A percentile compares a stretch with the other conserved stretches of the same genome.
phyloP scores from a whole-genome alignment of 2,888 invertebrate species.

The Nesidiocoris tenuis region DNA sequence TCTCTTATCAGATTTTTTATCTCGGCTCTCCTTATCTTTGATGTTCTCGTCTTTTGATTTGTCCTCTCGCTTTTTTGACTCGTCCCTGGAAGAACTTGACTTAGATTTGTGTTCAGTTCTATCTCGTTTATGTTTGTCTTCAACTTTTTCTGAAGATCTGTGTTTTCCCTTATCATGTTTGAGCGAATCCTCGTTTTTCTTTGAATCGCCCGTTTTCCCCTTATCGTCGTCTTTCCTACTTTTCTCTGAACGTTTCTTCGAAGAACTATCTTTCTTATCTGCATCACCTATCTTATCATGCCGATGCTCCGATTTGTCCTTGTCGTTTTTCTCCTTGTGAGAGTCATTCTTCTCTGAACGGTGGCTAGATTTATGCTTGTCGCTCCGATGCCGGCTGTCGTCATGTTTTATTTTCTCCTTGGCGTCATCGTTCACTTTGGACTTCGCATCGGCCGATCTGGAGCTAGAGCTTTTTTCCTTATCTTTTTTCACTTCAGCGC shows the following conservation, averaged over 20 bases:
- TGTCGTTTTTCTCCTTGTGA: constrained; percentile 33
- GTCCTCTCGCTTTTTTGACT: constrained; percentile 58
- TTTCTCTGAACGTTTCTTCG: constrained; percentile 41
- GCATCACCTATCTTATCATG: constrained; percentile 44
- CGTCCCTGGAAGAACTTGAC: constrained; percentile 42
- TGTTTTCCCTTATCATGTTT: constrained; percentile 55
- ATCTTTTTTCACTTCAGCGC: constrained; percentile 23
- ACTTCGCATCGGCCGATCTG: not conserved
- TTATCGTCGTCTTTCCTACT: constrained; percentile 43
- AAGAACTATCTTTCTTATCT: constrained; percentile 8
- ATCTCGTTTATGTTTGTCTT: constrained; percentile 59
- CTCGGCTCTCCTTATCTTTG: constrained; percentile 53
- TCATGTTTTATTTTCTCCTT: constrained; percentile 48
- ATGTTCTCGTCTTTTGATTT: constrained; percentile 55
- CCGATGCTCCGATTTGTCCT: constrained; percentile 34
- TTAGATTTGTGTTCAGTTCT: constrained; percentile 27
- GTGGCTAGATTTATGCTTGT: constrained; percentile 2
- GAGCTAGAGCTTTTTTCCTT: constrained; percentile 34
- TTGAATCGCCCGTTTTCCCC: constrained; percentile 13
- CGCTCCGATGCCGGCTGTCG: not conserved
- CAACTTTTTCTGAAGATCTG: constrained; percentile 58
- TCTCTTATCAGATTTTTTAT: constrained; percentile 41
- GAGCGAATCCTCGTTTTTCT: constrained; percentile 32
- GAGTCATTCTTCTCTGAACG: constrained; percentile 8
- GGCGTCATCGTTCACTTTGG: constrained; percentile 3